Evolutionary conservation across 1,140 invertebrate species (phyloP).

Genomic region (Drosophila truncata): DNA sequence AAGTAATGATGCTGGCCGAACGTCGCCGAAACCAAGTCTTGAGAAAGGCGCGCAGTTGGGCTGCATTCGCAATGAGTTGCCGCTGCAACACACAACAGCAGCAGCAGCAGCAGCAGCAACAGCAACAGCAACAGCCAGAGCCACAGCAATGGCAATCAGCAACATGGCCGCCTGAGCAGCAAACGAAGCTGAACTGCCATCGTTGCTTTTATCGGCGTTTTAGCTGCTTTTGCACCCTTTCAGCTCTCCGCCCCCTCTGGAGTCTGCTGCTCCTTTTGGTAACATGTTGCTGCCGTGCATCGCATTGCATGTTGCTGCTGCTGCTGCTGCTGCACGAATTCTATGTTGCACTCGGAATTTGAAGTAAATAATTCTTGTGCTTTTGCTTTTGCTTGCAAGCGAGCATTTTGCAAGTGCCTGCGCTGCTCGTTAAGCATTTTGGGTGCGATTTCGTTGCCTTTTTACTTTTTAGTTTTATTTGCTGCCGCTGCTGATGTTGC

Average conservation of each 20-base stretch:
- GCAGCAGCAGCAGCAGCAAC: conserved; percentile 37
- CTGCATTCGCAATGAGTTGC: conserved; percentile 81
- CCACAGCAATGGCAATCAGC: conserved; percentile 74
- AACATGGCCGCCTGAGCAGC: conserved; percentile 82
- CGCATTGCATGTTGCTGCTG: conserved; percentile 57
- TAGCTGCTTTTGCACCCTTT: conserved; percentile 47
- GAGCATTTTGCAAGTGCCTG: conserved; percentile 71
- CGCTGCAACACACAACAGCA: conserved; percentile 57
- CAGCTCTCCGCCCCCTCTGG: conserved; percentile 11
- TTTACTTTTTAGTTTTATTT: conserved; percentile 30
- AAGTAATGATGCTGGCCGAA: conserved; percentile 79
- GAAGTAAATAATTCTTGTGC: conserved; percentile 81
- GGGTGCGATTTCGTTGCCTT: conserved; percentile 61
- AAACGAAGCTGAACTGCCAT: conserved; percentile 82
- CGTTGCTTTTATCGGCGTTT: conserved; percentile 80
- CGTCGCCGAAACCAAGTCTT: conserved; percentile 68
- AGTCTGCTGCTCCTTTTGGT: conserved; percentile 55
- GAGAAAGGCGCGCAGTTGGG: conserved; percentile 78
- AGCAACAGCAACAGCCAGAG: conserved; percentile 22
- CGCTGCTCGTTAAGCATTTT: conserved; percentile 81
- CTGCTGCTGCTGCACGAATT: conserved; percentile 70
- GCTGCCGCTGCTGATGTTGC: conserved; percentile 48
- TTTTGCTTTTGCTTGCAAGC: conserved; percentile 46
- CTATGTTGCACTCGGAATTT: conserved; percentile 82
- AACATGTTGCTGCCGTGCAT: conserved; percentile 74